Conservation (phyloP, 2,797 vertebrate species). For the Gymnodraco acuticeps region DNA sequence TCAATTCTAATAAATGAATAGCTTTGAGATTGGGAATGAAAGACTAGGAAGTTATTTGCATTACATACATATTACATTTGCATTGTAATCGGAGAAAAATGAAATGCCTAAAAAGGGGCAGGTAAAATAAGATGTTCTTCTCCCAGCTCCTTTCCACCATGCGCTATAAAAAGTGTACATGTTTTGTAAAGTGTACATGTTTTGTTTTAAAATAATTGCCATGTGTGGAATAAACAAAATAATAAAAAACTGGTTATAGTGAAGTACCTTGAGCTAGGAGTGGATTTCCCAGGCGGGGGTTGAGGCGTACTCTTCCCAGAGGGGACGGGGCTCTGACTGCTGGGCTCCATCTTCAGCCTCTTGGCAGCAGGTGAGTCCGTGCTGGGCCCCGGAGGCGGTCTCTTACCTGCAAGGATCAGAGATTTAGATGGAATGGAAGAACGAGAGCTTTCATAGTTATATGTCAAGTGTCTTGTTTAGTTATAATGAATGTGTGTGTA, state of each 20-base stretch:
- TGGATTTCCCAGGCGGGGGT: slow-evolving; percentile 91
- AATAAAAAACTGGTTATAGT: neutral
- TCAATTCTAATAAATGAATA: too few relatives aligned
- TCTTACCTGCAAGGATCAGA: slow-evolving; percentile 80
- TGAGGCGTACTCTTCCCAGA: slow-evolving; percentile 93
- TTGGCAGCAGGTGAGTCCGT: slow-evolving; percentile 88
- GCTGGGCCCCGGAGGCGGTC: slow-evolving; percentile 69
- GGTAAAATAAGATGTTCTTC: too few relatives aligned
- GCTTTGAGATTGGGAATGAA: too few relatives aligned
- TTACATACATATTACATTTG: too few relatives aligned
- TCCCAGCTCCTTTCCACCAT: too few relatives aligned
- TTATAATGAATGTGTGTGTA: neutral
- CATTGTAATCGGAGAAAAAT: neutral
- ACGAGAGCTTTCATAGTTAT: neutral
- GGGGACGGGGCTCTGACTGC: slow-evolving; percentile 85
- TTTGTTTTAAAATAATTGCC: too few relatives aligned
- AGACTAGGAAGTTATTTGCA: too few relatives aligned
- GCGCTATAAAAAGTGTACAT: too few relatives aligned
- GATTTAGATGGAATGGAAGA: neutral
- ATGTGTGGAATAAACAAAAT: neutral
- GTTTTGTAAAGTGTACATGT: too few relatives aligned
- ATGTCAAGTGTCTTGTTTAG: neutral
- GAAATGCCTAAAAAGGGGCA: too few relatives aligned
- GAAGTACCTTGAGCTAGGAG: slow-evolving; percentile 89
- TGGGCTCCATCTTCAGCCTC: slow-evolving; percentile 89